phyloP scores from a whole-genome alignment of 1,140 invertebrate species.

The Apis cerana region DNA sequence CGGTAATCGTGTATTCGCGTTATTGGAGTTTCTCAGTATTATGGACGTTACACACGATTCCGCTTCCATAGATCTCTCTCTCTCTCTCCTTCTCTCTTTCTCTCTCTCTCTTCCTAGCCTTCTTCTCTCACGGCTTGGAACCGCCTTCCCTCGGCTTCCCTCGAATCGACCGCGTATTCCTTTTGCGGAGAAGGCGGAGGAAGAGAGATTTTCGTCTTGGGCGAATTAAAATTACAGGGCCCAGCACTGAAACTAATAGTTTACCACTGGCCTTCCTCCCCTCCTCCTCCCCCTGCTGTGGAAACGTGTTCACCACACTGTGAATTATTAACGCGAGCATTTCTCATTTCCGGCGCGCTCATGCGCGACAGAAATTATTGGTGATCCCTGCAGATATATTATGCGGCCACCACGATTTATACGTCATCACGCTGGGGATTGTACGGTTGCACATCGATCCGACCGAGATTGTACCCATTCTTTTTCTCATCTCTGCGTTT shows the following conservation, averaged over 20 bases:
- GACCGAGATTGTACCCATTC: neutral
- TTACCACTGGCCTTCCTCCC: neutral
- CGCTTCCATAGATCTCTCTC: neutral
- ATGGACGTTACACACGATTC: conserved; percentile 25
- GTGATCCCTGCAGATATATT: conserved; percentile 48
- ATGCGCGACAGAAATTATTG: conserved; percentile 48
- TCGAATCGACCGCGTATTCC: neutral
- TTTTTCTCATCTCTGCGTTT: neutral
- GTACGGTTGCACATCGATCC: conserved; percentile 29
- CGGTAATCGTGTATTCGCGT: conserved; percentile 49
- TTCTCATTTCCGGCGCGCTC: conserved; percentile 43
- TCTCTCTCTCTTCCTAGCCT: neutral
- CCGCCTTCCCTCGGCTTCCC: too few species aligned
- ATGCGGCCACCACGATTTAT: conserved; percentile 39
- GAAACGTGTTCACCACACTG: conserved; percentile 37
- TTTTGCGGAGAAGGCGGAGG: neutral
- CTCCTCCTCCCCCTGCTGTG: too few species aligned
- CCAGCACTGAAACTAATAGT: conserved; percentile 4
- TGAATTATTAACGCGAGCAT: conserved; percentile 53
- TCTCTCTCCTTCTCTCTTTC: neutral
- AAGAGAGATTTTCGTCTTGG: neutral
- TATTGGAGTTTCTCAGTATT: conserved; percentile 42
- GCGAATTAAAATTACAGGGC: conserved; percentile 45
- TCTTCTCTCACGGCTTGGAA: too few species aligned
- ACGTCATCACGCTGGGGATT: conserved; percentile 26